phyloP scores from a whole-genome alignment of 1,140 invertebrate genomes.

The Dendrolimus kikuchii region DNA sequence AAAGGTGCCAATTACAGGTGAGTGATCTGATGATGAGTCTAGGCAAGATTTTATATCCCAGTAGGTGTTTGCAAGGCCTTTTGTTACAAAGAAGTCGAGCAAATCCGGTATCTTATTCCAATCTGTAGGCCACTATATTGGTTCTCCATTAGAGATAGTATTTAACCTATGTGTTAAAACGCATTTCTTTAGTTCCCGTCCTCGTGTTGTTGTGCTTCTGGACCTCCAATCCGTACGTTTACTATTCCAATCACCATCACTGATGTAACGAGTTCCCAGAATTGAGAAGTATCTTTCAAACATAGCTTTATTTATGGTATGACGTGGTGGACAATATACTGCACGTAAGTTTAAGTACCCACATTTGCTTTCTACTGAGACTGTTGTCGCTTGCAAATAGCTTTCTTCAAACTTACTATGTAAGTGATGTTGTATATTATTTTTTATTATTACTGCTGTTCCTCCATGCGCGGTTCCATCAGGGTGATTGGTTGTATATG shows the following conservation, averaged over 20 bases:
- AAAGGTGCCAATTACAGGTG: slow-evolving; percentile 1
- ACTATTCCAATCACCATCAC: slow-evolving; percentile 41
- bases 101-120: slow-evolving; percentile 33
- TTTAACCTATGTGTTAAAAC: slow-evolving; percentile 14
- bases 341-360: slow-evolving; percentile 26
- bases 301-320: slow-evolving; percentile 19
- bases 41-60: neutral
- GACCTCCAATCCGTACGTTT: slow-evolving; percentile 37
- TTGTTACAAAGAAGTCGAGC: slow-evolving; percentile 18
- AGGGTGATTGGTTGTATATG: no score
- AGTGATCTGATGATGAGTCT: slow-evolving; percentile 12
- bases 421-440: slow-evolving; percentile 16
- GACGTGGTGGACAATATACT: slow-evolving; percentile 42
- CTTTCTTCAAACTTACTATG: neutral
- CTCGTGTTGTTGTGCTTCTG: slow-evolving; percentile 16
- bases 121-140: slow-evolving; percentile 39
- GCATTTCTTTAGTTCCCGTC: slow-evolving; percentile 18
- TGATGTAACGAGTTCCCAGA: slow-evolving; percentile 41
- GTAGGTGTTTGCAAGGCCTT: slow-evolving; percentile 3
- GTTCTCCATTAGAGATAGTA: slow-evolving; percentile 20
- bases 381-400: slow-evolving; percentile 25
- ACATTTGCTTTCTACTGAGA: slow-evolving; percentile 19
- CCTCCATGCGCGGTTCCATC: slow-evolving; percentile 9
- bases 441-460: slow-evolving; percentile 4
- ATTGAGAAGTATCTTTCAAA: slow-evolving; percentile 33